phyloP scores from a whole-genome alignment of 2,113 vertebrate genomes.

The Antennarius striatus region DNA sequence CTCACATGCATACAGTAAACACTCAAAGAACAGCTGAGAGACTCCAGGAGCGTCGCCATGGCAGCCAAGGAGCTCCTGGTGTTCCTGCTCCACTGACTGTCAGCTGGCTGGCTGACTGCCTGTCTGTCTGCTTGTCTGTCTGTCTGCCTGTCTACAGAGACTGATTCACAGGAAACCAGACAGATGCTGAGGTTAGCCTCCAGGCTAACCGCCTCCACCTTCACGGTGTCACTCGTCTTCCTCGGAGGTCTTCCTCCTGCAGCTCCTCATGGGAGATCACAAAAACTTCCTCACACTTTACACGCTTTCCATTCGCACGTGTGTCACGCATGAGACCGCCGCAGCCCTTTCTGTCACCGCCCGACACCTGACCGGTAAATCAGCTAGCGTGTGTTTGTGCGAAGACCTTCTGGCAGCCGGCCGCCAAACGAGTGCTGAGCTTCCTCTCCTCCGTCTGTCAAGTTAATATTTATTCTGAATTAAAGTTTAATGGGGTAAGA shows the following conservation, averaged over 20 bases:
- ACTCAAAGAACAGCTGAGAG: constrained; percentile 48
- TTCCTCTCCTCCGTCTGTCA: constrained; percentile 48
- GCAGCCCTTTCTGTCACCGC: constrained; percentile 3
- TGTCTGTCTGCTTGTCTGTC: too few relatives aligned
- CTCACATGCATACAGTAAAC: constrained; percentile 56
- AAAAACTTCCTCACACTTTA: not conserved
- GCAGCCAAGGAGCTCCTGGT: constrained; percentile 67
- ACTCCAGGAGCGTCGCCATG: constrained; percentile 71
- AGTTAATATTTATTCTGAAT: too few relatives aligned
- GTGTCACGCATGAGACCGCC: not conserved
- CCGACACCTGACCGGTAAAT: constrained; percentile 22
- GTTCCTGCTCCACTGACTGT: constrained; percentile 64
- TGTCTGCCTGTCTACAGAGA: too few relatives aligned
- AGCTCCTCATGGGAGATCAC: not conserved
- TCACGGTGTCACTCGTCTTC: constrained; percentile 42
- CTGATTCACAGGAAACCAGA: too few relatives aligned
- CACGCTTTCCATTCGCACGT: constrained; percentile 8
- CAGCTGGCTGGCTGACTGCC: too few relatives aligned
- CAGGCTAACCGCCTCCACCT: constrained; percentile 31
- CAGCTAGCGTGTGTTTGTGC: constrained; percentile 16
- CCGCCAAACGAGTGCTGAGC: constrained; percentile 43
- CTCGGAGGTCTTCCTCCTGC: constrained; percentile 13
- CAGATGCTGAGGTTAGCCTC: not conserved
- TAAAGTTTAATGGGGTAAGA: too few relatives aligned
- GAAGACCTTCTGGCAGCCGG: constrained; percentile 54